Evolutionary conservation across 2,797 vertebrate genomes (phyloP).

Genomic region (Bufotes viridis): DNA sequence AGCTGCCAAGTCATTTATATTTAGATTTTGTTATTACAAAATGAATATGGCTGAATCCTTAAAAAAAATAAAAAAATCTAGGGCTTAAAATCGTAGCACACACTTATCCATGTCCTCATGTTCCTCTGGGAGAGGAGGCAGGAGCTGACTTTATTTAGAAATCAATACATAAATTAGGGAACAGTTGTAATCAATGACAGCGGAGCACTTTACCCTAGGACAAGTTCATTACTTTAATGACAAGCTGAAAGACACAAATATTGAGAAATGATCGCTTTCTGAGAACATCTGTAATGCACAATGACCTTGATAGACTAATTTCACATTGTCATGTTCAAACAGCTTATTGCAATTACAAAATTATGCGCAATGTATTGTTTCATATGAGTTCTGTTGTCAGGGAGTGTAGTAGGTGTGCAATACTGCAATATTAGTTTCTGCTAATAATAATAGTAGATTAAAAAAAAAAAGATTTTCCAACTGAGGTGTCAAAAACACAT

Average conservation of each 20-base stretch:
- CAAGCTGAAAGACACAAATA: conserved; percentile 51
- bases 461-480: neutral
- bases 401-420: neutral
- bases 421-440: neutral
- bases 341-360: too few relatives aligned
- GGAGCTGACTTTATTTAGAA: conserved; percentile 53
- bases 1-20: too few relatives aligned
- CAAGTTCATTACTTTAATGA: conserved; percentile 56
- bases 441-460: neutral
- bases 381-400: neutral
- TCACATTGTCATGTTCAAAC: neutral
- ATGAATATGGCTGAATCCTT: neutral
- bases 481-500: too few relatives aligned
- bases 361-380: neutral
- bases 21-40: too few relatives aligned
- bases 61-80: conserved; percentile 1
- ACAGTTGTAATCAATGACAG: conserved; percentile 38
- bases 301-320: conserved; percentile 17
- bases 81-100: neutral
- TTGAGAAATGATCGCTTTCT: conserved; percentile 34
- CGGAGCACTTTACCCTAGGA: conserved; percentile 43
- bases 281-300: conserved; percentile 1
- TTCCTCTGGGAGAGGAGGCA: conserved; percentile 27
- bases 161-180: conserved; percentile 60
- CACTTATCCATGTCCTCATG: conserved; percentile 21